These are phyloP conservation scores for Hirtodrosophila trivittata DNA, from an alignment of 2,888 invertebrate genomes.

Conservation along the genomic window DNA sequence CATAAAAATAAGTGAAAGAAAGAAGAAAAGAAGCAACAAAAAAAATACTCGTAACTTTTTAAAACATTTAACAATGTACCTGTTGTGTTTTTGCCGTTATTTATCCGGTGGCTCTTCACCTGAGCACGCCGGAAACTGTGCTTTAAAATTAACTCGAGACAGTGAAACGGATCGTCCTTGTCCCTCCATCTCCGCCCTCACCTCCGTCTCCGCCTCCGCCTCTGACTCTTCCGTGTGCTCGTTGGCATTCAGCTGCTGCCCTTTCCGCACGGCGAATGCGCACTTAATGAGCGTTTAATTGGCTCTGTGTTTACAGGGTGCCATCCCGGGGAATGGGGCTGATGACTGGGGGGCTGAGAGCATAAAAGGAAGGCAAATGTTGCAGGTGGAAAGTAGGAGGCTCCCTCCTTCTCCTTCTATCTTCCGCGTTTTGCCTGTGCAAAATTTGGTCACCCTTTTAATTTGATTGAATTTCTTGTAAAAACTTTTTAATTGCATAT, in stretches of 20 bases:
- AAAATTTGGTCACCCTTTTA: slow-evolving; percentile 18
- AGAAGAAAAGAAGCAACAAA: not conserved
- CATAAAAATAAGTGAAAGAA: not conserved
- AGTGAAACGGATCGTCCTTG: slow-evolving; percentile 37
- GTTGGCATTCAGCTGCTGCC: slow-evolving; percentile 23
- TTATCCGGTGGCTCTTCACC: slow-evolving; percentile 36
- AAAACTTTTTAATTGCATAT: slow-evolving; percentile 67
- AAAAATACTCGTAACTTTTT: slow-evolving; percentile 31
- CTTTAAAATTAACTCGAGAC: slow-evolving; percentile 71
- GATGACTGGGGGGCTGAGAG: not conserved
- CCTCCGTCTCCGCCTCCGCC: not conserved
- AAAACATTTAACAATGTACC: slow-evolving; percentile 9
- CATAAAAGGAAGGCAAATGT: not conserved
- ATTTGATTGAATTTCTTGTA: slow-evolving; percentile 68
- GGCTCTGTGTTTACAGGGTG: slow-evolving; percentile 72
- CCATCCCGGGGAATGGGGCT: slow-evolving; percentile 4
- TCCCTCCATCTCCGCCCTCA: not conserved
- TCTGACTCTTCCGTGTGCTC: not conserved
- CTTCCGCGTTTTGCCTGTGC: slow-evolving; percentile 2
- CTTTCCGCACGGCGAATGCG: slow-evolving; percentile 51
- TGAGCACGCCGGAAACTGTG: slow-evolving; percentile 43
- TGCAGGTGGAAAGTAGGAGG: not conserved
- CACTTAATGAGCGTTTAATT: slow-evolving; percentile 77
- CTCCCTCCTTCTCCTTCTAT: not conserved
- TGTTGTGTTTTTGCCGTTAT: slow-evolving; percentile 20